Base-by-base conservation (phyloP, 92 coral and sea anemone species). In the Desmophyllum pertusum region DNA sequence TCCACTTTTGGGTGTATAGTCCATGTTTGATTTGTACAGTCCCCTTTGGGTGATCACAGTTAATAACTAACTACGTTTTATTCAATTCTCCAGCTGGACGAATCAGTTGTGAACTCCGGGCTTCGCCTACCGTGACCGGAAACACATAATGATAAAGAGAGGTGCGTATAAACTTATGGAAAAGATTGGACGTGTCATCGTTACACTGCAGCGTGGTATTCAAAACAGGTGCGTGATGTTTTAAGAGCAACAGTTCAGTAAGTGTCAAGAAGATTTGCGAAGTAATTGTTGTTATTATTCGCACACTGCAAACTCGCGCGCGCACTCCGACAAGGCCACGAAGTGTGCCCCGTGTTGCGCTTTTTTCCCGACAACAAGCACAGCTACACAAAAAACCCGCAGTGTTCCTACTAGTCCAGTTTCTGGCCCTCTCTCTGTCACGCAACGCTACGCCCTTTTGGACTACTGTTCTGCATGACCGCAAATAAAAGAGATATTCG, bases 141-240 rank as follows among this genome's bases (percentile, higher is more conserved):
- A 29, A 61, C 84, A 18, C 51, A 81, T 18, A 36, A 75, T 76
- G 98, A 94, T 66, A 89, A 87, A 84, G 87, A 89, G 80, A 78
- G 36, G 67, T 91, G 98, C 73, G 41, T 70, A 65, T 85, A n/a
- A 91, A 70, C 86, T 94, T 25, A 94, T 94, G 98, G 85, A 91
- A 39, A 92, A 91, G 69, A 89, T 94, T 52, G 93, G 98, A 43
- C n/a, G 88, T 81, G 6, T 76, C 98, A 18, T 59, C 95, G 37
- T n/a, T 93, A 94, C 50, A 93, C 98, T 41, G 81, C 79, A 86
- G 77, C 86, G 73, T 94, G 98, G 98, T 94, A 94, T 77, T 83
- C 91, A 30, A n/a, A n/a, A 48, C 93, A 80, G 95, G 95, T 94
- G 86, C 36, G n/a, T n/a, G 81, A 42, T 38, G 19, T n/a, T 74